Evolutionary conservation across 2,888 invertebrate species (phyloP).

Genomic region (Octonoba sinensis): DNA sequence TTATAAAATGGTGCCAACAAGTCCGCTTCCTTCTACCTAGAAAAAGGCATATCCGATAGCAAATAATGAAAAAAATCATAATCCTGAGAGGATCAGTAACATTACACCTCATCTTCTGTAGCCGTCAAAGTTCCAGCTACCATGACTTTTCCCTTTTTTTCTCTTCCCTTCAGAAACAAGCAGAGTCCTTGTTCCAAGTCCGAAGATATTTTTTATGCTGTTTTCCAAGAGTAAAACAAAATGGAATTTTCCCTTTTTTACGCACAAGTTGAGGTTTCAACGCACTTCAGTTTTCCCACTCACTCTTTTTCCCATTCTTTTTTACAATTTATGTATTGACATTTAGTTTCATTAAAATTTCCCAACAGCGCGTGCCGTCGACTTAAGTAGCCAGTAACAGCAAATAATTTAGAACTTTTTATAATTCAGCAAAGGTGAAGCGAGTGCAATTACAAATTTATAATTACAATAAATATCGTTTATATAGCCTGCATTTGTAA

Average conservation of each 20-base stretch:
- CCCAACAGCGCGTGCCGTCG: too few species aligned
- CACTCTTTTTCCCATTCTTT: background rate
- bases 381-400: too few species aligned
- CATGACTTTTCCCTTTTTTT: constrained; percentile 25
- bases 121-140: constrained; percentile 32
- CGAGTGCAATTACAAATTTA: too few species aligned
- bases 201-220: background rate
- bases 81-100: constrained; percentile 19
- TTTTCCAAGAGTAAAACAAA: background rate
- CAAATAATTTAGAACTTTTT: too few species aligned
- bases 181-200: constrained; percentile 19
- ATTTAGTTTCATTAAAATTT: too few species aligned
- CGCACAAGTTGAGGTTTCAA: background rate
- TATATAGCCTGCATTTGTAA: too few species aligned
- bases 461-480: too few species aligned
- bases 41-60: constrained; percentile 7
- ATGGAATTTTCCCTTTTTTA: background rate
- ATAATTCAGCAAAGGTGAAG: too few species aligned
- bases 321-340: too few species aligned
- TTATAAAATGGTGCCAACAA: constrained; percentile 9
- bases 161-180: background rate
- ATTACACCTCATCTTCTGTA: constrained; percentile 11
- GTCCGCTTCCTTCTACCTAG: constrained; percentile 9
- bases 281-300: background rate
- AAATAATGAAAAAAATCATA: constrained; percentile 8